phyloP scores from a whole-genome alignment of 1,140 invertebrate species.

The Bombyx mandarina region DNA sequence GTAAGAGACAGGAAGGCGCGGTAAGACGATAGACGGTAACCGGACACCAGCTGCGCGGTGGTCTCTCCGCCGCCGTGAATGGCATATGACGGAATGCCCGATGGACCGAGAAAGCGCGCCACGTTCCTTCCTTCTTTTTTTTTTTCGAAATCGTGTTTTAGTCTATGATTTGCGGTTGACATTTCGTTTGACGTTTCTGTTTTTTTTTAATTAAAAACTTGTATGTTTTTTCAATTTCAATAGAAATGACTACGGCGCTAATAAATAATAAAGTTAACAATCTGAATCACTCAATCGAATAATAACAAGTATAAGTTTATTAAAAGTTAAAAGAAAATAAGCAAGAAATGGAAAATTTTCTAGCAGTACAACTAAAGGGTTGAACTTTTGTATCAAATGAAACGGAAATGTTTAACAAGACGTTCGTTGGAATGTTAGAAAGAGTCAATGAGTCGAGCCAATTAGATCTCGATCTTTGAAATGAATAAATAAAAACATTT shows the following conservation, averaged over 20 bases:
- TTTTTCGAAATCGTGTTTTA: conserved; percentile 29
- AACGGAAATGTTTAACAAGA: conserved; percentile 68
- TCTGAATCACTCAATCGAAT: too few relatives aligned
- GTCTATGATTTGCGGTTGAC: conserved; percentile 46
- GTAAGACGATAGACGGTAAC: conserved; percentile 64
- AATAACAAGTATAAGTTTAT: too few relatives aligned
- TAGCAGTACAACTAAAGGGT: conserved; percentile 29
- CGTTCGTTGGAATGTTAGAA: conserved; percentile 18
- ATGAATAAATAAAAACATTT: neutral
- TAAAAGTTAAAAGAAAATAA: too few relatives aligned
- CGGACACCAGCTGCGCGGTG: conserved; percentile 50
- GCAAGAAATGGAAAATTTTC: neutral
- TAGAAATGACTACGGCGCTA: too few relatives aligned
- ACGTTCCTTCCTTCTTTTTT: conserved; percentile 39
- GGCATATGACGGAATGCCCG: conserved; percentile 63
- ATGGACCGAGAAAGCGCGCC: conserved; percentile 66
- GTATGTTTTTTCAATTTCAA: too few relatives aligned
- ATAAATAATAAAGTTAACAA: too few relatives aligned
- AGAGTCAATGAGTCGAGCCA: conserved; percentile 40
- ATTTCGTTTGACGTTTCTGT: conserved; percentile 19
- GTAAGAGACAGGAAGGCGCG: conserved; percentile 55
- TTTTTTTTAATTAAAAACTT: conserved; percentile 14
- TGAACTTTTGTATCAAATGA: conserved; percentile 52
- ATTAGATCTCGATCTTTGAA: conserved; percentile 22
- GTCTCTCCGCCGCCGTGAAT: conserved; percentile 47